Percentiles rank a stretch among this genome's conserved stretches.
These are phyloP conservation scores for Cryptocheilus praepositus DNA, from an alignment of 2,888 invertebrate species.

Conservation along the genomic window DNA sequence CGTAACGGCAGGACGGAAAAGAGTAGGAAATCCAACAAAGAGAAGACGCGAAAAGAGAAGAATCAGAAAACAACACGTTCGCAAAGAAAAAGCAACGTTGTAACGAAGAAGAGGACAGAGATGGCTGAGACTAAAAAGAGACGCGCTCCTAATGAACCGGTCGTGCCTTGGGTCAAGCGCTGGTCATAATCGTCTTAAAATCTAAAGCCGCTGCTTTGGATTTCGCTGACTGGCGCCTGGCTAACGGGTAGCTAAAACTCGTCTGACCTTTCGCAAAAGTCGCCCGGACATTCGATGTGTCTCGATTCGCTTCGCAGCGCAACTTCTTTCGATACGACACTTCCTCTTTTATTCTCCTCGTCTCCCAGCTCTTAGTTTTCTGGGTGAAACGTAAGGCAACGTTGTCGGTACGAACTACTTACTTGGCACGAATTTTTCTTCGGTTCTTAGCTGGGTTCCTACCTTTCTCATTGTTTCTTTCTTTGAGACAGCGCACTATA, in stretches of 20 bases:
- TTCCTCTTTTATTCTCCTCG: too few species aligned
- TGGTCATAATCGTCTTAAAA: slow-evolving; percentile 40
- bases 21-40: too few species aligned
- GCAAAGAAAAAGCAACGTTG: not conserved
- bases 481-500: too few species aligned
- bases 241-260: slow-evolving; percentile 43
- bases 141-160: slow-evolving; percentile 37
- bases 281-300: slow-evolving; percentile 52
- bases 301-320: slow-evolving; percentile 51
- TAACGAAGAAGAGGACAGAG: not conserved
- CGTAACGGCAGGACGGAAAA: too few species aligned
- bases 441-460: too few species aligned
- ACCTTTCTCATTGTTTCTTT: too few species aligned
- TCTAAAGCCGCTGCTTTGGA: slow-evolving; percentile 16
- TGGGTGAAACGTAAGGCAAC: too few species aligned
- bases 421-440: too few species aligned
- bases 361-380: too few species aligned
- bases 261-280: slow-evolving; percentile 47
- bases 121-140: not conserved
- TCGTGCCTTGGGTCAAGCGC: slow-evolving; percentile 40
- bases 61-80: not conserved
- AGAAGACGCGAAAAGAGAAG: not conserved
- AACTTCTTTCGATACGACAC: too few species aligned
- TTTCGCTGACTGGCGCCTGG: slow-evolving; percentile 31
- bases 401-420: too few species aligned